Percentiles rank a stretch among this genome's conserved stretches.
Evolutionary conservation across 2,888 invertebrate genomes (phyloP).

Genomic region (Hydroisotoma schaefferi): DNA sequence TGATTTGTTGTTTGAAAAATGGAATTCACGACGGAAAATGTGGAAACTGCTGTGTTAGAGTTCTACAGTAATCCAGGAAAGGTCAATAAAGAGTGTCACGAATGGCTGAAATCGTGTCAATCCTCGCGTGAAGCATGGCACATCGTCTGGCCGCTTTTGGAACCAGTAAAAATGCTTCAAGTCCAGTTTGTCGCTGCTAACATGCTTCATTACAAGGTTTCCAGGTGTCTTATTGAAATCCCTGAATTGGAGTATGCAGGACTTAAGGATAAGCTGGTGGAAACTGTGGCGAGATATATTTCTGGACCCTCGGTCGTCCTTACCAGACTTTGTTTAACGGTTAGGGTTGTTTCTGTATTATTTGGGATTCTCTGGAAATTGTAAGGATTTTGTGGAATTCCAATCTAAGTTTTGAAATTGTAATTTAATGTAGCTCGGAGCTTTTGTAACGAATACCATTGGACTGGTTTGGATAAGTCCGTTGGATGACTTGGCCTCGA

Average conservation of each 20-base stretch:
- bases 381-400: background rate
- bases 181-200: constrained; percentile 47
- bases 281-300: constrained; percentile 42
- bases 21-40: constrained; percentile 46
- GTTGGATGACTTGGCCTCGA: constrained; percentile 40
- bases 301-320: constrained; percentile 42
- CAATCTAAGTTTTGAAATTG: background rate
- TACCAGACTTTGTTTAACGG: constrained; percentile 43
- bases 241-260: constrained; percentile 37
- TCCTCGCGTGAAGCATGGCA: constrained; percentile 46
- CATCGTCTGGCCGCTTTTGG: constrained; percentile 44
- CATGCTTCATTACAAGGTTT: constrained; percentile 44
- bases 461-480: constrained; percentile 44
- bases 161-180: constrained; percentile 37
- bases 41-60: constrained; percentile 43
- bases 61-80: constrained; percentile 45
- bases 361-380: constrained; percentile 3
- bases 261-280: constrained; percentile 42
- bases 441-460: constrained; percentile 45
- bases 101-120: constrained; percentile 47
- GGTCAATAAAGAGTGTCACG: constrained; percentile 43
- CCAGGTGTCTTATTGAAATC: constrained; percentile 42
- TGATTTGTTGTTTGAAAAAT: too few species aligned
- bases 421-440: constrained; percentile 36
- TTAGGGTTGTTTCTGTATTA: constrained; percentile 13